These are phyloP conservation scores for Protaetia brevitarsis DNA, from an alignment of 1,140 invertebrate species.

Conservation along the genomic window DNA sequence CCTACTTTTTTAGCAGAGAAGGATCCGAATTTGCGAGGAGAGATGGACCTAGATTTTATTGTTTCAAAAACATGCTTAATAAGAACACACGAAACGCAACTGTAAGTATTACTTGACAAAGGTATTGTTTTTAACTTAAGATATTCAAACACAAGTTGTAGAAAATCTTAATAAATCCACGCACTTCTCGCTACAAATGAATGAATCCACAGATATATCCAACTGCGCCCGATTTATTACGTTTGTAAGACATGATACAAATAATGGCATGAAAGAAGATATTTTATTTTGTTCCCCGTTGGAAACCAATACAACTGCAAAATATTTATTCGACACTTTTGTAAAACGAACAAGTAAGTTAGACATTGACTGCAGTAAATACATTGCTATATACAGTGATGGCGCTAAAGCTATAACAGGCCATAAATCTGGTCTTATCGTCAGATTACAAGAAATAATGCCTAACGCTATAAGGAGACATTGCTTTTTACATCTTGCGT, in stretches of 20 bases:
- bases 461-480: not conserved
- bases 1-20: no score
- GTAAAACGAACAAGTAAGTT: not conserved
- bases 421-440: slow-evolving; percentile 18
- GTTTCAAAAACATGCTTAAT: no score
- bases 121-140: no score
- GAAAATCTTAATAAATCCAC: not conserved
- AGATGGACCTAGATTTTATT: no score
- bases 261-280: not conserved
- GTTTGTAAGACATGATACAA: not conserved
- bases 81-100: no score
- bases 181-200: not conserved
- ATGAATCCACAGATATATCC: not conserved
- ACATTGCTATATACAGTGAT: no score
- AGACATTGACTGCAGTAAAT: no score
- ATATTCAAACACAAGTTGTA: not conserved
- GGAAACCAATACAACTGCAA: not conserved
- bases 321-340: not conserved
- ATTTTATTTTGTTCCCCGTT: not conserved
- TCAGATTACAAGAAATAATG: slow-evolving; percentile 16
- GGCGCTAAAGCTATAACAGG: slow-evolving; percentile 4
- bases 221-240: not conserved
- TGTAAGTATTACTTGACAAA: no score
- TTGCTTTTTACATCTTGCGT: slow-evolving; percentile 19
- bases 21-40: no score